A percentile compares a stretch with the other conserved stretches of the same genome.
phyloP scores from a whole-genome alignment of 2,888 invertebrate genomes.

The Leptogaster cylindrica region DNA sequence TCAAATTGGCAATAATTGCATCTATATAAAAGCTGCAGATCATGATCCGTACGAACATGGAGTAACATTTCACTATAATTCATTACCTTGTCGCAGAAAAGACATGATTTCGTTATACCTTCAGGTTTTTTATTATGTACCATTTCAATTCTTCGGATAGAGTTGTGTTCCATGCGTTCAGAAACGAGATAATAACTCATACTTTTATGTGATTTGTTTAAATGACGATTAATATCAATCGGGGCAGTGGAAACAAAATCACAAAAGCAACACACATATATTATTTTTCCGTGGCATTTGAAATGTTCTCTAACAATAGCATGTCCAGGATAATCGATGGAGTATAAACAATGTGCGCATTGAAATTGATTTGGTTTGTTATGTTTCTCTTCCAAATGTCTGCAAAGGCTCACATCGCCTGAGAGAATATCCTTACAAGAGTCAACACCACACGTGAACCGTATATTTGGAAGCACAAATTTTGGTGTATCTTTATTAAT shows the following conservation, averaged over 20 bases:
- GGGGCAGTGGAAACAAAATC: background rate
- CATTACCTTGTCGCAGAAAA: background rate
- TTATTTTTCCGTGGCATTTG: background rate
- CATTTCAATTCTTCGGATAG: background rate
- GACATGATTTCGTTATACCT: background rate
- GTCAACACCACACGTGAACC: too few species aligned
- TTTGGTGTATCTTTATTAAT: too few species aligned
- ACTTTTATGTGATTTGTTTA: background rate
- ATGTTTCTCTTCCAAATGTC: background rate
- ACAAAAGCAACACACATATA: conserved; percentile 5
- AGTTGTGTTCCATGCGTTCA: background rate
- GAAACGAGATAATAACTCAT: background rate
- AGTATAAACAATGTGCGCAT: conserved; percentile 21
- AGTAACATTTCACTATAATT: background rate
- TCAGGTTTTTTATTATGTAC: background rate
- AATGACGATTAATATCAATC: background rate
- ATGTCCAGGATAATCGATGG: too few species aligned
- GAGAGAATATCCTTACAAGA: too few species aligned
- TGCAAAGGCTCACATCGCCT: too few species aligned
- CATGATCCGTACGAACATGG: too few species aligned
- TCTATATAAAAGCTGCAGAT: too few species aligned
- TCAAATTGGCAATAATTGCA: too few species aligned
- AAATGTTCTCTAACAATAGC: conserved; percentile 3
- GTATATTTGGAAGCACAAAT: too few species aligned
- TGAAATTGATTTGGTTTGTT: background rate